These are phyloP conservation scores for Sebastes dallii DNA, from an alignment of 2,797 vertebrate genomes.

Conservation along the genomic window DNA sequence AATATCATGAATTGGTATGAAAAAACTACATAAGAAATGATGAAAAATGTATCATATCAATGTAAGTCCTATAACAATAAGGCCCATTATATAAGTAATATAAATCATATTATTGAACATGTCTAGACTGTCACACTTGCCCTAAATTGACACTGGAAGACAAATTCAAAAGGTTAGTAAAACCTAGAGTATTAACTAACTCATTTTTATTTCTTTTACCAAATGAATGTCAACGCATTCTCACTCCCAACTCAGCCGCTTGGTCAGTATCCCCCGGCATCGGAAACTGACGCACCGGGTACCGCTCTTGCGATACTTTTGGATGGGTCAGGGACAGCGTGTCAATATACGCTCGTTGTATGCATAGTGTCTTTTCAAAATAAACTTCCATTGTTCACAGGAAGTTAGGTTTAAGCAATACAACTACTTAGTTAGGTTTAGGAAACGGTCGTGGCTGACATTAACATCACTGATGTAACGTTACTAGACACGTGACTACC, in stretches of 20 bases:
- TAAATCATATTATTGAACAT: neutral
- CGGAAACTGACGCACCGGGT: too few relatives aligned
- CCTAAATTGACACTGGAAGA: neutral
- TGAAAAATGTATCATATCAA: neutral
- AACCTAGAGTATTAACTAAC: neutral
- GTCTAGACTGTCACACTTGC: neutral
- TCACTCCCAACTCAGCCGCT: too few relatives aligned
- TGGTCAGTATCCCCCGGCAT: too few relatives aligned
- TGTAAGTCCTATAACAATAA: neutral
- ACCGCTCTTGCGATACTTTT: too few relatives aligned
- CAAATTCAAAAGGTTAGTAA: neutral
- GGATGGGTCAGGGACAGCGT: too few relatives aligned
- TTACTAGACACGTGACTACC: rapidly evolving
- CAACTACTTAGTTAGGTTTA: too few relatives aligned
- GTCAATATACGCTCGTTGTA: too few relatives aligned
- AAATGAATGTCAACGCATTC: neutral
- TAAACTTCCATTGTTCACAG: too few relatives aligned
- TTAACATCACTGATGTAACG: too few relatives aligned
- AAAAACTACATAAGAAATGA: neutral
- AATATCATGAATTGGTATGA: neutral
- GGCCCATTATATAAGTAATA: neutral
- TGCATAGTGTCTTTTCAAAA: too few relatives aligned
- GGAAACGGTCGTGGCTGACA: too few relatives aligned
- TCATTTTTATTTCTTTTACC: neutral
- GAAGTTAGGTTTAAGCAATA: too few relatives aligned